phyloP scores from a whole-genome alignment of 2,113 vertebrate species.

The Grallaria varia region DNA sequence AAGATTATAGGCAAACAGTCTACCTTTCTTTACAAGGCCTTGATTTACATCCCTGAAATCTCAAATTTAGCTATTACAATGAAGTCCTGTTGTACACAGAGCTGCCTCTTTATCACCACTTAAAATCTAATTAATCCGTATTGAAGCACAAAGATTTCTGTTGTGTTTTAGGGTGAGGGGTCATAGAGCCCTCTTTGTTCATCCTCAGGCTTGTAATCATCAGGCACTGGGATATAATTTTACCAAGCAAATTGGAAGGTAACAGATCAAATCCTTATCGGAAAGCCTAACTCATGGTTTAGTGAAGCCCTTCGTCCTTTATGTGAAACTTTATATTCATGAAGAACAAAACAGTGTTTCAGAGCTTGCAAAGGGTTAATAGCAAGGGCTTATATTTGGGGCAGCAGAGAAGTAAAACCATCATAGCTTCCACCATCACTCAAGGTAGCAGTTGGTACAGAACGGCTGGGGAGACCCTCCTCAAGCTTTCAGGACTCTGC shows the following conservation, averaged over 20 bases:
- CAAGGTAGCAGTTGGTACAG: constrained; percentile 23
- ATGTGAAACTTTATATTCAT: constrained; percentile 75
- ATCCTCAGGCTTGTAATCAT: constrained; percentile 76
- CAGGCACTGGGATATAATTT: constrained; percentile 82
- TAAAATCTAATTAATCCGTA: constrained; percentile 89
- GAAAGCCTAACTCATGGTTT: constrained; percentile 76
- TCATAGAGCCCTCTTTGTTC: constrained; percentile 86
- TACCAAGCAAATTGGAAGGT: constrained; percentile 82
- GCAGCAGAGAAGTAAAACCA: constrained; percentile 44
- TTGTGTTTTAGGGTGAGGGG: constrained; percentile 87
- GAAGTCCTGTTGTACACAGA: constrained; percentile 80
- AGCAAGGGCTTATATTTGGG: constrained; percentile 73
- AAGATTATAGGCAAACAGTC: constrained; percentile 78
- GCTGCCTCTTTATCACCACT: constrained; percentile 82
- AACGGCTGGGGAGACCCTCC: background rate
- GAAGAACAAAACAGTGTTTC: constrained; percentile 77
- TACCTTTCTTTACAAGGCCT: constrained; percentile 78
- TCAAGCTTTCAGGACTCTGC: background rate
- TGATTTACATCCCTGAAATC: constrained; percentile 76
- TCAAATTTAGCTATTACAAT: constrained; percentile 81
- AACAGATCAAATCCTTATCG: constrained; percentile 83
- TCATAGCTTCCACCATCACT: constrained; percentile 31
- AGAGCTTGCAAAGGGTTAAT: constrained; percentile 71
- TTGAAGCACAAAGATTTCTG: constrained; percentile 85
- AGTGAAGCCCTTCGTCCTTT: constrained; percentile 75